A percentile compares a stretch with the other conserved stretches of the same genome.
Conservation (phyloP, 1,140 invertebrate species). For the Drosophila kepulauana region DNA sequence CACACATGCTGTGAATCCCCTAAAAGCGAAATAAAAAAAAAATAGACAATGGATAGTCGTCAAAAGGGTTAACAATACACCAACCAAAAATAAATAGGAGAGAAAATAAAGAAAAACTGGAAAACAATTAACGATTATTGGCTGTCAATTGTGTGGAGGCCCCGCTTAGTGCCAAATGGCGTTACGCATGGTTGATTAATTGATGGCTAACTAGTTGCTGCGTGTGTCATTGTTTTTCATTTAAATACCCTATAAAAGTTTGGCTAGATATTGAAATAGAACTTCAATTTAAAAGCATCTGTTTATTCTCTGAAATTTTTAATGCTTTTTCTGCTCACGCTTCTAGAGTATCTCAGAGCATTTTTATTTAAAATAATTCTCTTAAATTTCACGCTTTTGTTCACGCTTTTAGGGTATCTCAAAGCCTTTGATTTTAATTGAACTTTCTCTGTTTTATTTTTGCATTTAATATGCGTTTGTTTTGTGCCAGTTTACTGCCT, state of each 20-base stretch:
- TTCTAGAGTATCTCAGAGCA: no score
- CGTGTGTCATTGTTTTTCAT: not conserved
- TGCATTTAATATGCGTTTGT: slow-evolving; percentile 43
- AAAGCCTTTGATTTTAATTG: not conserved
- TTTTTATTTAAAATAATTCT: no score
- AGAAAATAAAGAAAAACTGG: slow-evolving; percentile 30
- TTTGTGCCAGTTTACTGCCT: slow-evolving; percentile 70
- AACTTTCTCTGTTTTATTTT: slow-evolving; percentile 16
- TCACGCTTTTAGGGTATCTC: not conserved
- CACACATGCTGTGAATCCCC: slow-evolving; percentile 57
- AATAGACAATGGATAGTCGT: slow-evolving; percentile 63
- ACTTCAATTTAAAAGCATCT: no score
- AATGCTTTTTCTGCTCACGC: no score
- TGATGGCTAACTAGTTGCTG: slow-evolving; percentile 40
- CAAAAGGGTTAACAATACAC: slow-evolving; percentile 49
- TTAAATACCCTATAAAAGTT: not conserved
- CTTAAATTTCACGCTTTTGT: not conserved
- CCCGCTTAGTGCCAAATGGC: slow-evolving; percentile 76
- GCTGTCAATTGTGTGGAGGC: slow-evolving; percentile 59
- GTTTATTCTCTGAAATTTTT: no score
- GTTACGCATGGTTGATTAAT: slow-evolving; percentile 77
- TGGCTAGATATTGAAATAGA: no score
- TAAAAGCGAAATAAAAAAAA: not conserved
- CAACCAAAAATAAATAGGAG: slow-evolving; percentile 45
- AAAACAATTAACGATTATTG: slow-evolving; percentile 80